Evolutionary conservation across 2,888 invertebrate genomes (phyloP).

Genomic region (Halictus ligatus): DNA sequence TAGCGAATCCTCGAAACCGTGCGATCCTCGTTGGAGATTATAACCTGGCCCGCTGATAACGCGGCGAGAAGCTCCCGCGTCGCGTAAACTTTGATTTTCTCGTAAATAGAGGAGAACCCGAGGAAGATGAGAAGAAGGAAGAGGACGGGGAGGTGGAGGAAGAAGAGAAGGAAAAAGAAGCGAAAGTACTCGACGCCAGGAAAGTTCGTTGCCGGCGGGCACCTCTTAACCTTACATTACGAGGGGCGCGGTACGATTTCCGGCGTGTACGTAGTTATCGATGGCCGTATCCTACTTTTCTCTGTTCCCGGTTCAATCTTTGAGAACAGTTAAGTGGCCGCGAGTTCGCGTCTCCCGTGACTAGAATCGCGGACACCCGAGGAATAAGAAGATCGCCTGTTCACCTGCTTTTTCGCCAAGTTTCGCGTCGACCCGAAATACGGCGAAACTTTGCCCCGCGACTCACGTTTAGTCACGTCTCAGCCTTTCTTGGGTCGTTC

Average conservation of each 20-base stretch:
- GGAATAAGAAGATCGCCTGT: conserved; percentile 40
- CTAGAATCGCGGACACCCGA: conserved; percentile 36
- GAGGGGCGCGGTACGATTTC: conserved; percentile 30
- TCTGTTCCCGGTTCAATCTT: conserved; percentile 33
- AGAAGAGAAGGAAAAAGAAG: not conserved
- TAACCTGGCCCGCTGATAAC: conserved; percentile 2
- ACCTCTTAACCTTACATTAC: conserved; percentile 46
- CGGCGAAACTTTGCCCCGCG: not conserved
- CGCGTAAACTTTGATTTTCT: conserved; percentile 33
- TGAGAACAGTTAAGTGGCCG: conserved; percentile 20
- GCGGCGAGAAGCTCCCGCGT: not conserved
- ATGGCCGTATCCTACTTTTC: conserved; percentile 33
- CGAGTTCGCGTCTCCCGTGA: conserved; percentile 27
- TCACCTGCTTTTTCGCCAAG: conserved; percentile 1
- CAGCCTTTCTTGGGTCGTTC: not conserved
- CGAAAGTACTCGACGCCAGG: conserved; percentile 3
- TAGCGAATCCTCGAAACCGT: not conserved
- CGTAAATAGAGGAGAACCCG: conserved; percentile 15
- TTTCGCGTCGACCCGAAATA: not conserved
- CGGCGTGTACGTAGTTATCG: conserved; percentile 45
- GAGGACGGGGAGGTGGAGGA: not conserved
- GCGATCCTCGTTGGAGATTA: conserved; percentile 12
- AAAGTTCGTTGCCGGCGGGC: conserved; percentile 3
- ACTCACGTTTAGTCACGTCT: not conserved
- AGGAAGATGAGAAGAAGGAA: not conserved